These are phyloP conservation scores for Gonioctena quinquepunctata DNA, from an alignment of 1,140 invertebrate species.

Conservation along the genomic window DNA sequence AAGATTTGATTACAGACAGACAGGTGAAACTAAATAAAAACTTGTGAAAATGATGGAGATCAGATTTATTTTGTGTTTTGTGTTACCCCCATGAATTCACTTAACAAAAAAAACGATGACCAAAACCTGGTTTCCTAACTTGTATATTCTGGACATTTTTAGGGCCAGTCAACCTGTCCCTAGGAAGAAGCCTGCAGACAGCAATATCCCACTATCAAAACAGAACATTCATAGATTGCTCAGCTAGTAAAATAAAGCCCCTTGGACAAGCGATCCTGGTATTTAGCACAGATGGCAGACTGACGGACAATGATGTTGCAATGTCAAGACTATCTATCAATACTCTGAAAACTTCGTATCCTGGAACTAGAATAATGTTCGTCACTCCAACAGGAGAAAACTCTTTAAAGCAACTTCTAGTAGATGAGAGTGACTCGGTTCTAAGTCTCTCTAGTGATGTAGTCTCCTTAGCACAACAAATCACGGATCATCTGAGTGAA, in stretches of 20 bases:
- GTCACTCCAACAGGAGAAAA: conserved; percentile 26
- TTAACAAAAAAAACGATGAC: no score
- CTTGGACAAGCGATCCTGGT: conserved; percentile 35
- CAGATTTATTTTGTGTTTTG: no score
- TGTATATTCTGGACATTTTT: no score
- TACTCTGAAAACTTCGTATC: conserved; percentile 36
- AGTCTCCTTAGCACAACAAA: conserved; percentile 21
- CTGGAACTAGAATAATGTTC: conserved; percentile 36
- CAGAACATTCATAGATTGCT: conserved; percentile 33
- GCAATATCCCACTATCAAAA: conserved; percentile 38
- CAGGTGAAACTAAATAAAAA: no score
- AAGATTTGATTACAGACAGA: no score
- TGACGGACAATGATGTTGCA: conserved; percentile 32
- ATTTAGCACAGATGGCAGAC: conserved; percentile 28
- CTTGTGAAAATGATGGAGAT: no score
- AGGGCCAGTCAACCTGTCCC: conserved; percentile 43
- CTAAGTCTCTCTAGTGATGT: conserved; percentile 29
- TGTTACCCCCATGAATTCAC: no score
- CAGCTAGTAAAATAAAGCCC: conserved; percentile 20
- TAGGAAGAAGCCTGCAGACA: conserved; percentile 36
- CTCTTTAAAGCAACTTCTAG: conserved; percentile 21
- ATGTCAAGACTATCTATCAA: conserved; percentile 24
- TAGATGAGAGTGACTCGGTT: conserved; percentile 32
- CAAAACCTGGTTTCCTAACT: no score
- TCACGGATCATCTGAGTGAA: conserved; percentile 31